phyloP scores from a whole-genome alignment of 2,113 vertebrate species.

The Saguinus imperator region DNA sequence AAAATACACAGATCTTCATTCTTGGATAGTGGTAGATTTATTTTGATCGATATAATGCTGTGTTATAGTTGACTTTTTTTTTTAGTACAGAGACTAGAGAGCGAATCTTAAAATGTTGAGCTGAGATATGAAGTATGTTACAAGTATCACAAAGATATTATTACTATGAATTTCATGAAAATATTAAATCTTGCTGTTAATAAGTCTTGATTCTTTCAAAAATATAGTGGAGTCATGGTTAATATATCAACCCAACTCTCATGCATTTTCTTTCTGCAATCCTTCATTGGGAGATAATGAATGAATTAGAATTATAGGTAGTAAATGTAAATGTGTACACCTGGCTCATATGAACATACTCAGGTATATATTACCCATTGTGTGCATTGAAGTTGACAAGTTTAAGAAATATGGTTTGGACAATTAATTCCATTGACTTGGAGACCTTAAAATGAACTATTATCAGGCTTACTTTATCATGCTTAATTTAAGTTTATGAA shows the following conservation, averaged over 20 bases:
- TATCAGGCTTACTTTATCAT: neutral
- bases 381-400: neutral
- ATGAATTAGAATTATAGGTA: neutral
- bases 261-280: slow-evolving; percentile 3
- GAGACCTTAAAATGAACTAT: neutral
- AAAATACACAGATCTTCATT: neutral
- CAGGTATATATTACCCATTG: neutral
- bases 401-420: slow-evolving; percentile 27
- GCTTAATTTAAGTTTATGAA: slow-evolving; percentile 9
- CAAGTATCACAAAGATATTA: neutral
- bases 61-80: slow-evolving; percentile 41
- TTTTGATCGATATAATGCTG: slow-evolving; percentile 47
- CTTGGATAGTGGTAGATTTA: slow-evolving; percentile 45
- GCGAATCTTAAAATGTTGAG: neutral
- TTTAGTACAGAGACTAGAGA: neutral
- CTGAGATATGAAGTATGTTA: slow-evolving; percentile 8
- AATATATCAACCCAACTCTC: neutral
- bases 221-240: neutral
- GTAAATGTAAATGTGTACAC: neutral
- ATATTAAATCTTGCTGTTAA: slow-evolving; percentile 17
- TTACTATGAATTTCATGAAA: neutral
- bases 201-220: neutral
- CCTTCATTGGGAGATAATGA: neutral
- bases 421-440: neutral
- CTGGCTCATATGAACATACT: neutral